Conservation (phyloP, 2,113 vertebrate species). For the Stigmatopora argus region DNA sequence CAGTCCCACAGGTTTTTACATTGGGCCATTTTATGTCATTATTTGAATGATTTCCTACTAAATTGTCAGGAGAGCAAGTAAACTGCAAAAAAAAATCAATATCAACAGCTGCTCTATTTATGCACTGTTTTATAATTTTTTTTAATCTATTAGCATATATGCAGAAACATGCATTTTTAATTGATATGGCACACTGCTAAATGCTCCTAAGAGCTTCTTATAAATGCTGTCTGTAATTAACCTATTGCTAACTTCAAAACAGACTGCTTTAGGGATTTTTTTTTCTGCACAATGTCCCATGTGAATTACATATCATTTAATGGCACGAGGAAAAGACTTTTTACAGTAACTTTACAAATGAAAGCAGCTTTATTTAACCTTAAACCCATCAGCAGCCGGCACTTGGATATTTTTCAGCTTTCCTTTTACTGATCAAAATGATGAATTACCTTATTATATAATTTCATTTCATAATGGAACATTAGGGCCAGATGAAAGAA, state of each 20-base stretch:
- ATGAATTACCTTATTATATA: neutral
- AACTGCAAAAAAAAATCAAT: constrained; percentile 9
- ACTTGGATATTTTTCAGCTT: constrained; percentile 3
- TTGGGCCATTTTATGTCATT: neutral
- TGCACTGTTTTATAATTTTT: constrained; percentile 21
- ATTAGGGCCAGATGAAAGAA: neutral
- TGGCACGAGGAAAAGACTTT: constrained; percentile 26
- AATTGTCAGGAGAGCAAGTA: neutral
- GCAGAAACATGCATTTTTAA: constrained; percentile 39
- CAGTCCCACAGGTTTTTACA: neutral
- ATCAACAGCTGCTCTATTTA: constrained; percentile 17
- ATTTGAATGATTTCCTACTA: neutral
- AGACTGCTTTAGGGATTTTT: neutral
- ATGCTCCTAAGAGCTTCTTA: constrained; percentile 15
- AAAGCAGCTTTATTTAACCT: constrained; percentile 29
- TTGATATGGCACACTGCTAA: constrained; percentile 39
- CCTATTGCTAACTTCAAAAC: constrained; percentile 11
- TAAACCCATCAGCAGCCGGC: neutral
- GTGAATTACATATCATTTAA: constrained; percentile 22
- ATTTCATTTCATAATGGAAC: neutral
- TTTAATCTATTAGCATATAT: constrained; percentile 5
- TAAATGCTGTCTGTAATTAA: constrained; percentile 4
- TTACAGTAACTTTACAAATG: neutral
- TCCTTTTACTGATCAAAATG: constrained; percentile 15
- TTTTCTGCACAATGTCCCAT: constrained; percentile 6